Conservation (phyloP, 1,140 invertebrate species). For the Marisa cornuarietis region DNA sequence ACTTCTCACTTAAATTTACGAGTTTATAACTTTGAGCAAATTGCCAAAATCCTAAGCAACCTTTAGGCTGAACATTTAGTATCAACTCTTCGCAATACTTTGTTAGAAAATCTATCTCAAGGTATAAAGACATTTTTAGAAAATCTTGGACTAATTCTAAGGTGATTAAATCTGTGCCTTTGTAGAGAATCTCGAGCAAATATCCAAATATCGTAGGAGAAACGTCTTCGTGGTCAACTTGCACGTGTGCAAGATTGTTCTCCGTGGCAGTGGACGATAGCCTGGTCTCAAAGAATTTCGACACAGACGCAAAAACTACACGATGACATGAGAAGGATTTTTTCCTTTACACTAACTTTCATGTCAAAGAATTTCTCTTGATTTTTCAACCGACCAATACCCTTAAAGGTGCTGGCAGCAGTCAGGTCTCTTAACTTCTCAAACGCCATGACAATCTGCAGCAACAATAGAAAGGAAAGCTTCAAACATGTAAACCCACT, state of each 20-base stretch:
- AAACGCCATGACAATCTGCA: too few relatives aligned
- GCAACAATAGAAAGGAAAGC: too few relatives aligned
- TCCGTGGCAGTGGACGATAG: background rate
- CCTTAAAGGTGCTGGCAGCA: background rate
- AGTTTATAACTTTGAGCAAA: constrained; percentile 7
- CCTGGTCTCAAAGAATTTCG: background rate
- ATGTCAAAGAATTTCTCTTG: background rate
- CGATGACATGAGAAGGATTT: constrained; percentile 1
- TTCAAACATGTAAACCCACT: too few relatives aligned
- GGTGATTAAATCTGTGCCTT: constrained; percentile 6
- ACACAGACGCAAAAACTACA: constrained; percentile 12
- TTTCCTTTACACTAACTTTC: background rate
- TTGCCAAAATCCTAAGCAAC: background rate
- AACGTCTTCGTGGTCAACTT: constrained; percentile 9
- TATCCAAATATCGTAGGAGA: background rate
- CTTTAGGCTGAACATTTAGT: background rate
- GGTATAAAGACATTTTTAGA: background rate
- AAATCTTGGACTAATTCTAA: background rate
- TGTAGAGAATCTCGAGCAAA: constrained; percentile 12
- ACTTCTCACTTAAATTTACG: background rate
- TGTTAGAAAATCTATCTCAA: constrained; percentile 14
- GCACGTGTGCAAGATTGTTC: background rate
- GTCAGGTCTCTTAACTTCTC: background rate
- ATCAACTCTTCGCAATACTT: background rate
- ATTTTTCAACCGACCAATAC: background rate